Evolutionary conservation across 2,797 vertebrate species (phyloP).

Genomic region (Galago senegalensis): DNA sequence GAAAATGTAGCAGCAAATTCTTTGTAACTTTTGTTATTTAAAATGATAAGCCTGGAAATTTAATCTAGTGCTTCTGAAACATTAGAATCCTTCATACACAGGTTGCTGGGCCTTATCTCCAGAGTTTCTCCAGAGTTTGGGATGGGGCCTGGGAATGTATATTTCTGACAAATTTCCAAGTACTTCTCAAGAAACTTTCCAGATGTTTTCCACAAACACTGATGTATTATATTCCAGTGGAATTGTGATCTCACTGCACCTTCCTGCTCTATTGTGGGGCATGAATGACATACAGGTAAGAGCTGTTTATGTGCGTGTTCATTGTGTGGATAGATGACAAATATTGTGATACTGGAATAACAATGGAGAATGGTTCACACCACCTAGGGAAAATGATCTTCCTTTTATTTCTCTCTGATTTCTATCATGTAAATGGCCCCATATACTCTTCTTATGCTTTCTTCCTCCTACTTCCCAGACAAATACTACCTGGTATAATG

Average conservation of each 20-base stretch:
- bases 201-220: neutral
- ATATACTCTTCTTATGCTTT: neutral
- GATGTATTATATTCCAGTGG: neutral
- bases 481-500: neutral
- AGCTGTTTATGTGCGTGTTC: neutral
- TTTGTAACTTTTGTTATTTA: neutral
- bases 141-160: neutral
- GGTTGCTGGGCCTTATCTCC: accelerated
- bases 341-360: neutral
- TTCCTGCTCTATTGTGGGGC: neutral
- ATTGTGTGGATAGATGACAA: neutral
- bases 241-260: neutral
- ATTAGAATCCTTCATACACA: neutral
- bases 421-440: neutral
- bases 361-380: neutral
- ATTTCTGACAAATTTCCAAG: neutral
- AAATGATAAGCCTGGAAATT: neutral
- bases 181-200: neutral
- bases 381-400: neutral
- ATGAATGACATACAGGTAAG: neutral
- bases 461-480: neutral
- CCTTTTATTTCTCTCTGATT: neutral
- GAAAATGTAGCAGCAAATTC: neutral
- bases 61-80: constrained; percentile 11
- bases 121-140: neutral